Base-by-base conservation (phyloP, 2,888 invertebrate species). In the Nomada ferruginata region DNA sequence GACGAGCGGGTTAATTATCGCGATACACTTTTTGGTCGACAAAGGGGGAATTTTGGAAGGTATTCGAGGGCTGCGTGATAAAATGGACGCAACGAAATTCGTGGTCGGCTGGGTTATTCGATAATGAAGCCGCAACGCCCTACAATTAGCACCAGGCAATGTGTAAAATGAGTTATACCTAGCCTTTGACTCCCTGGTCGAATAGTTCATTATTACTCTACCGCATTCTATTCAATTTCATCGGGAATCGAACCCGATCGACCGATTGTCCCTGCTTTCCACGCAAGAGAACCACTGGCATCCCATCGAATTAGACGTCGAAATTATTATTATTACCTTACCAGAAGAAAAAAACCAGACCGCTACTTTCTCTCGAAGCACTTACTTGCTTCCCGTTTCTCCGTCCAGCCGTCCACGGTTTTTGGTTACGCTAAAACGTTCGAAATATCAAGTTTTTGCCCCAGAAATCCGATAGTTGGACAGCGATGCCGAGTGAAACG, bases 101-200 rank as follows among this genome's bases (percentile, higher is more conserved):
- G 81, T 65, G 76, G 76, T 78, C 69, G 47, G 69, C 42, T 36
- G 53, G 76, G 55, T 74, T 78, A 84, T 69, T 82, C 82, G 82
- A 82, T 89, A 90, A 90, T 90, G 88, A 87, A 87, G 83, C 85
- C 81, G 79, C 87, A 84, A 78, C 86, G 84, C 76, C 83, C 83
- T 83, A 87, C 90, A 91, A 90, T 91, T 90, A 90, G 89, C 81
- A 61, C 61, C 75, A 73, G 83, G 86, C 87, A 81, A 86, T 89
- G 87, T 85, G 88, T 87, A 90, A 90, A 90, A 90, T 89, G 90
- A 90, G 89, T 90, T 90, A 90, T 89, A 83, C 74, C 82, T 55
- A 82, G 82, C 84, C 87, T 84, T 89, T 89, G 82, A 78, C 76
- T 79, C 63, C 1, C 50, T 26, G 29, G 57, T 72, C 26, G 71